These are phyloP conservation scores for Eulemur rubriventer DNA, from an alignment of 2,797 vertebrate genomes.

Conservation along the genomic window DNA sequence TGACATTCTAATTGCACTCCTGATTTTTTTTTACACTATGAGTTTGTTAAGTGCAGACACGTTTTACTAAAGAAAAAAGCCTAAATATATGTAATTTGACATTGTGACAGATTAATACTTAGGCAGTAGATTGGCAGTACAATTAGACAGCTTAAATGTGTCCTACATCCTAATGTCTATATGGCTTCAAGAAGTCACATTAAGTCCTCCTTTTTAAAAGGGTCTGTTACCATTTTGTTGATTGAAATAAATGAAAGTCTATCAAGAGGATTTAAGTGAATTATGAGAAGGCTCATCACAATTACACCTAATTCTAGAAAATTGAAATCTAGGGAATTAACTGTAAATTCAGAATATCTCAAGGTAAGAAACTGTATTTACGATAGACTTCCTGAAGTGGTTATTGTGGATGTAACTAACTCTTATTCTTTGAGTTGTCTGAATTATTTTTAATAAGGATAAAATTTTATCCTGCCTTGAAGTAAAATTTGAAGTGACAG, in stretches of 20 bases:
- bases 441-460: constrained; percentile 45
- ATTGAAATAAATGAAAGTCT: constrained; percentile 83
- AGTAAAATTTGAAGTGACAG: constrained; percentile 42
- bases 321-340: constrained; percentile 83
- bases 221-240: constrained; percentile 76
- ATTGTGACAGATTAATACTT: constrained; percentile 85
- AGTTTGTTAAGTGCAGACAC: constrained; percentile 84
- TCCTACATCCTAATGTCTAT: constrained; percentile 82
- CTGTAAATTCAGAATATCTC: constrained; percentile 73
- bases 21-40: constrained; percentile 82
- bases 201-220: constrained; percentile 76
- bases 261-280: constrained; percentile 83
- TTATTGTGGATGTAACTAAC: background rate
- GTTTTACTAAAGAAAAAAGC: constrained; percentile 79
- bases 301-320: constrained; percentile 84
- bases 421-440: constrained; percentile 12
- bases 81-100: constrained; percentile 83
- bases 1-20: constrained; percentile 85
- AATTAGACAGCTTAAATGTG: constrained; percentile 84
- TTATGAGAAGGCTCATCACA: constrained; percentile 80
- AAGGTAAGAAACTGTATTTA: constrained; percentile 56
- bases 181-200: constrained; percentile 80
- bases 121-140: constrained; percentile 81
- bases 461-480: constrained; percentile 2
- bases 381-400: constrained; percentile 43